Evolutionary conservation across 30 jellyfish, hydroid and myxozoan species (phyloP), one percentile per base, ranked within the genome.

Genomic region (Pseudorhiza aurosa): DNA sequence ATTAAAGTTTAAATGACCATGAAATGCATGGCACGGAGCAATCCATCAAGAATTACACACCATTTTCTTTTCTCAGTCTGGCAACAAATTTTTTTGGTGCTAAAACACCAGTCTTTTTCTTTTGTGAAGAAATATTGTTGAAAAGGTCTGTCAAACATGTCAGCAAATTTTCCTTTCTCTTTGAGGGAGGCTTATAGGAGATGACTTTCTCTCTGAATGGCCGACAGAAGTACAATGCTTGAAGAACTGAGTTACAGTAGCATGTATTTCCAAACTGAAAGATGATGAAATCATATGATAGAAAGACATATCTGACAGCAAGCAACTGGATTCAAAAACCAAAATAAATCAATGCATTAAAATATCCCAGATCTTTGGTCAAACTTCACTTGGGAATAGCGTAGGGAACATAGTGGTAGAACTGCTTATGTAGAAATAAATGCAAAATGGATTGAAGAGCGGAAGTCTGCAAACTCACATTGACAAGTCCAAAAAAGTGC

Each of bases 191-290:
- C 49, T 93, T 93, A 74, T 93, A 93, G 4, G 96, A 39, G 4
- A 93, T 63, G 10, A 93, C 99, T 59, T 87, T 93, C 73, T 93
- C 99, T 46, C 99, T 96, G 65, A 93, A 93, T 33, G 99, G 99
- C 43, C 94, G 94, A 42, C 99, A 93, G 85, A 93, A 93, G 79
- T 86, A 93, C 59, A 93, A 81, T 22, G 99, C 99, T 83, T 93
- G 99, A 51, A 93, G 73, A 12, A 93, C 99, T 25, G 99, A 93
- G 72, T 93, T 93, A 85, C 99, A 93, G 58, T 93, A 93, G 77
- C 99, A 93, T 8, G 99, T 93, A 64, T 87, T 93, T 47, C 99
- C 99, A 87, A 93, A 93, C 99, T 93, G 47, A 25, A 89, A 79
- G n/a, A 42, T 0, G 39, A 64, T 18, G 50, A 22, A 17, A 32